These are phyloP conservation scores for Himalopsyche kuldschensis DNA, from an alignment of 2,888 invertebrate species.

Conservation along the genomic window DNA sequence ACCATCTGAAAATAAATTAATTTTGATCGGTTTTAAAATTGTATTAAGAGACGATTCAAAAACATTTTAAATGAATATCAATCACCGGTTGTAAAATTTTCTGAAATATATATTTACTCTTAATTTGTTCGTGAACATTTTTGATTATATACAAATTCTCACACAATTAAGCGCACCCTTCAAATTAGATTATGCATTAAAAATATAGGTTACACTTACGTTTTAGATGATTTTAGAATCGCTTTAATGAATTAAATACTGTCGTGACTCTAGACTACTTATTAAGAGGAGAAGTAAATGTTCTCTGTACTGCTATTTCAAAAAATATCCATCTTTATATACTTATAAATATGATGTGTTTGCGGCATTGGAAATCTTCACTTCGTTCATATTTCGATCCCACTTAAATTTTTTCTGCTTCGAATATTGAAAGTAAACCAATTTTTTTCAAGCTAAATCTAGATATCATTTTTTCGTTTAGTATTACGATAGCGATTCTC, in stretches of 20 bases:
- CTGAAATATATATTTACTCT: too few relatives aligned
- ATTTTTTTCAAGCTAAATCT: background rate
- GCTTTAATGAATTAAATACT: background rate
- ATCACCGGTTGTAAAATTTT: too few relatives aligned
- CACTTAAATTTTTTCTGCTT: background rate
- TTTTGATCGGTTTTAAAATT: too few relatives aligned
- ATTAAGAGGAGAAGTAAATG: too few relatives aligned
- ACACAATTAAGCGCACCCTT: too few relatives aligned
- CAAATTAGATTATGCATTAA: background rate
- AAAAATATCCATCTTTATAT: too few relatives aligned
- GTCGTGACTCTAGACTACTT: too few relatives aligned
- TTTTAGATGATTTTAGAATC: background rate
- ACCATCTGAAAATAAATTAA: conserved; percentile 6
- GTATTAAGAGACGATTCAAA: too few relatives aligned
- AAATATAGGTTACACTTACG: background rate
- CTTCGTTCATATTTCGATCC: background rate
- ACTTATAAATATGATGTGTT: background rate
- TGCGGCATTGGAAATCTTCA: background rate
- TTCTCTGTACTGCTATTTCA: too few relatives aligned
- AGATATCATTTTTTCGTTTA: background rate
- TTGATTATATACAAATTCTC: too few relatives aligned
- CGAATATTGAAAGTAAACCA: background rate
- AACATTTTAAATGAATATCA: too few relatives aligned
- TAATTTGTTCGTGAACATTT: too few relatives aligned
- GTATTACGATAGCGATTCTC: background rate